Percentiles rank a stretch among this genome's conserved stretches.
These are phyloP conservation scores for Oreohelix idahoensis DNA, from an alignment of 1,140 invertebrate species.

Conservation along the genomic window DNA sequence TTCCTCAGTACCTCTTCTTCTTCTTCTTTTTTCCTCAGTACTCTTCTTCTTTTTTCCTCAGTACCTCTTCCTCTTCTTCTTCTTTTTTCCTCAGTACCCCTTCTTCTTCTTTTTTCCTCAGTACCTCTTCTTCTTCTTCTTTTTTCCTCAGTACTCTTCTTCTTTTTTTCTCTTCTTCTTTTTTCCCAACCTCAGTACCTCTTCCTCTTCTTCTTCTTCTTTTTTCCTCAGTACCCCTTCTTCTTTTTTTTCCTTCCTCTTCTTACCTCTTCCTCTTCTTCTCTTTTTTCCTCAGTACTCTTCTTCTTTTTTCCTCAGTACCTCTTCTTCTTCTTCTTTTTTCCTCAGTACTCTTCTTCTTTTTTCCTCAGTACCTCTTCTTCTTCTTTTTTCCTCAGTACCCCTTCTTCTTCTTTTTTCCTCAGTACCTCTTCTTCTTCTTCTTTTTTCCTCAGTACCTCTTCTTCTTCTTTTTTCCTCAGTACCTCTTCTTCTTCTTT, in stretches of 20 bases:
- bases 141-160: not conserved
- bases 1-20: not conserved
- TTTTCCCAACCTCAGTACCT: not conserved
- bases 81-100: not conserved
- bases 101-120: not conserved
- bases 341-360: not conserved
- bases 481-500: not conserved
- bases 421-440: too few species aligned
- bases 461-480: not conserved
- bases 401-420: too few species aligned
- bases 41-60: conserved; percentile 7
- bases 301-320: too few species aligned
- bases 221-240: not conserved
- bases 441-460: not conserved
- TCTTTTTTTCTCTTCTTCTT: not conserved
- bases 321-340: not conserved
- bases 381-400: not conserved
- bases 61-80: conserved; percentile 1
- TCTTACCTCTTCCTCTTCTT: not conserved
- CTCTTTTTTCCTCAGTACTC: too few species aligned
- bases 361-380: not conserved
- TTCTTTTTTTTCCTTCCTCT: conserved; percentile 4
- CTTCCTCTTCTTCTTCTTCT: conserved; percentile 3
- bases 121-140: conserved; percentile 9
- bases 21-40: not conserved